Evolutionary conservation across 2,888 invertebrate genomes (phyloP).

Genomic region (Acleris sparsana): DNA sequence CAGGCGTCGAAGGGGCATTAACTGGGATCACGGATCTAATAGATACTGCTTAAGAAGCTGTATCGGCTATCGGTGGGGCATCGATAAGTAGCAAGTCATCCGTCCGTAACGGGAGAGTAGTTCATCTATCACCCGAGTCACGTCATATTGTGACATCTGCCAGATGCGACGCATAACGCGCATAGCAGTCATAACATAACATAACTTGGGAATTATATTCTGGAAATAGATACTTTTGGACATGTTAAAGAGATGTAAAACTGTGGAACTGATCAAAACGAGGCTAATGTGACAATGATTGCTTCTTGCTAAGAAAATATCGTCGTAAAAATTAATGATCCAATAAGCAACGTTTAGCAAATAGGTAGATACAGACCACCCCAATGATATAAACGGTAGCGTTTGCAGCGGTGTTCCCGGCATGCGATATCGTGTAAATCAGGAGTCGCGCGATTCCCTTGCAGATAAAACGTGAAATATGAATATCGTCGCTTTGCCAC

Average conservation of each 20-base stretch:
- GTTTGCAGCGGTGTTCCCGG: constrained; percentile 57
- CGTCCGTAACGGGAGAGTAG: constrained; percentile 56
- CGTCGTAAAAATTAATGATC: constrained; percentile 17
- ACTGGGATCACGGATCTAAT: constrained; percentile 29
- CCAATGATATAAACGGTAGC: constrained; percentile 57
- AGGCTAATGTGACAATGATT: not conserved
- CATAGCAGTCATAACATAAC: constrained; percentile 14
- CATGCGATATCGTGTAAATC: constrained; percentile 73
- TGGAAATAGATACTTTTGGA: not conserved
- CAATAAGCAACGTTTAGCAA: constrained; percentile 23
- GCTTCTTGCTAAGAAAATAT: not conserved
- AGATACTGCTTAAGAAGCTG: constrained; percentile 44
- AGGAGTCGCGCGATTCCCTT: constrained; percentile 64
- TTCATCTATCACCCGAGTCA: constrained; percentile 63
- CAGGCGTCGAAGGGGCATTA: constrained; percentile 32
- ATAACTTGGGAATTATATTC: constrained; percentile 11
- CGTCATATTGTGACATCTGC: constrained; percentile 49
- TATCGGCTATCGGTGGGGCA: constrained; percentile 49
- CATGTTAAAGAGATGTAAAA: not conserved
- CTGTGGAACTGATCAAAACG: too few species aligned
- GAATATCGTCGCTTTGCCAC: constrained; percentile 61
- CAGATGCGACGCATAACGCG: constrained; percentile 26
- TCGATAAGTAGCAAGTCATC: constrained; percentile 60
- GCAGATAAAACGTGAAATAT: constrained; percentile 72
- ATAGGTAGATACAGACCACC: constrained; percentile 34